Base-by-base conservation (phyloP, 2,888 invertebrate species). In the Drosophila ezoana region DNA sequence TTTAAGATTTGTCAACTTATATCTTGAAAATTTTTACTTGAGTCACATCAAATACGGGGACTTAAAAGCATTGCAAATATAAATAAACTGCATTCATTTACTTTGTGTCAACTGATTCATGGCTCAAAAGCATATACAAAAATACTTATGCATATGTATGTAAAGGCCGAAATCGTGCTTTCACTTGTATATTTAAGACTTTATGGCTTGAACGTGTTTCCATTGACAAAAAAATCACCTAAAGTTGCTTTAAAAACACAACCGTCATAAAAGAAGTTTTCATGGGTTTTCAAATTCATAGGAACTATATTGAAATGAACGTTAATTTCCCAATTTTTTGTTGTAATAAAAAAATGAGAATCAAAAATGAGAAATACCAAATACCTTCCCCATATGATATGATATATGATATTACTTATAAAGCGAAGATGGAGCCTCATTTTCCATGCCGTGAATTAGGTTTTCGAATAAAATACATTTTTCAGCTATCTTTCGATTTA, bases 11-110 rank as follows among this genome's bases (percentile, higher is more conserved):
- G 9, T 18, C 41, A 13, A 32, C 41, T 18, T 18, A 43, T 20
- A 43, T 4, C 32, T 53, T 16, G 52, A 40, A 16, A 13, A 43
- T 37, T 13, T 52, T 40, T 33, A 37, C 33, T 65, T 54, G 54
- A 43, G 38, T 45, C 40, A 54, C 28, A 20, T 28, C 23, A 28
- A 44, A 51, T n/a, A 40, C 9, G 6, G 3, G 3, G 37, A 18
- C 16, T 5, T 16, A 44, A 64, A 38, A 44, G 44, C 38, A 38
- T 38, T 45, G 53, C 53, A 65, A 65, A 53, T 64, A 65, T 52
- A 16, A 65, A 64, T 52, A 33, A 53, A 45, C 14, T 38, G 44
- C 23, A 52, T 33, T 45, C 47, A 33, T 40, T 37, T 32, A 44
- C 23, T 10, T 23, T 65, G 38, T 41, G 33, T 40, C 20, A 32